phyloP scores from a whole-genome alignment of 35 echinoderm and acorn worm genomes.

The Patiria miniata region DNA sequence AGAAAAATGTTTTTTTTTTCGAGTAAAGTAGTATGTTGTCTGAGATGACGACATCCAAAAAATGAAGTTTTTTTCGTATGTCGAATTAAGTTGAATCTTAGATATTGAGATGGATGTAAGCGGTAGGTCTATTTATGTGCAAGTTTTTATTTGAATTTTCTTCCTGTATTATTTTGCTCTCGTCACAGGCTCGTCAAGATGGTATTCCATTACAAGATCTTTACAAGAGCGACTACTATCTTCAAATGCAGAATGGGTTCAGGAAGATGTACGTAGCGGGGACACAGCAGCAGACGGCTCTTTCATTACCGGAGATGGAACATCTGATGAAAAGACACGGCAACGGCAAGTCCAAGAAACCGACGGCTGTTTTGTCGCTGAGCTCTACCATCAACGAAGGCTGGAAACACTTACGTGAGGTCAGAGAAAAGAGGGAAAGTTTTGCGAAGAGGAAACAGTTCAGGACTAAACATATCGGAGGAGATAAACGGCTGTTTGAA shows the following conservation, averaged over 20 bases:
- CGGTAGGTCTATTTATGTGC: not conserved
- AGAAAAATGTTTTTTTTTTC: too few relatives aligned
- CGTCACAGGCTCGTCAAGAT: not conserved
- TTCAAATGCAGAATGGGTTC: conserved; percentile 18
- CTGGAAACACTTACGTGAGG: conserved; percentile 1
- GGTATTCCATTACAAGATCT: conserved; percentile 45
- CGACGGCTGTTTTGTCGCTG: not conserved
- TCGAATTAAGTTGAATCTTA: too few relatives aligned
- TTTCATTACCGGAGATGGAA: not conserved
- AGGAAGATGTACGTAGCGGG: not conserved
- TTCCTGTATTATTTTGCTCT: not conserved
- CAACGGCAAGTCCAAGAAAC: not conserved
- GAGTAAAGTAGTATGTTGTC: too few relatives aligned
- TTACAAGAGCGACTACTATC: conserved; percentile 44
- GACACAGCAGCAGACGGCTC: not conserved
- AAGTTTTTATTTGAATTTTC: not conserved
- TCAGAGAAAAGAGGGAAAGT: conserved; percentile 1
- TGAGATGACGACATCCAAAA: too few relatives aligned
- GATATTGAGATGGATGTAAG: too few relatives aligned
- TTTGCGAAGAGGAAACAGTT: not conserved
- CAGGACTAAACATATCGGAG: not conserved
- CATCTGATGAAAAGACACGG: not conserved
- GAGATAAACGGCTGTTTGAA: not conserved
- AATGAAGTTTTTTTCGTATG: too few relatives aligned
- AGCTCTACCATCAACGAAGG: not conserved